Evolutionary conservation across 2,888 invertebrate genomes (phyloP).

Genomic region (Crocallis elinguaria): DNA sequence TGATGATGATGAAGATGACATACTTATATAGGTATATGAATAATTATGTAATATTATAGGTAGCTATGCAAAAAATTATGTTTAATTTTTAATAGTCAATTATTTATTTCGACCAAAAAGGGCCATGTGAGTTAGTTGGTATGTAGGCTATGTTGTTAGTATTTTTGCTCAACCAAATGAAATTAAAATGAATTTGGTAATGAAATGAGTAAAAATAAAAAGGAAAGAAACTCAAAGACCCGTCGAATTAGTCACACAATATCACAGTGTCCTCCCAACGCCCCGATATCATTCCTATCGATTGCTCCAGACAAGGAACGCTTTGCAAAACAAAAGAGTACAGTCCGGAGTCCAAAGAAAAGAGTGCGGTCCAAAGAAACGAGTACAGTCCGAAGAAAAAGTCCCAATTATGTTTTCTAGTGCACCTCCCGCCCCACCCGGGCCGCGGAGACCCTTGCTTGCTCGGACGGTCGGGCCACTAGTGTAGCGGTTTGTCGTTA

Average conservation of each 20-base stretch:
- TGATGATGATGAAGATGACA: too few species aligned
- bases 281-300: conserved; percentile 62
- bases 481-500: background rate
- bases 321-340: conserved; percentile 81
- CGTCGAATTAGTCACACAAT: background rate
- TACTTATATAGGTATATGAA: too few species aligned
- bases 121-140: too few species aligned
- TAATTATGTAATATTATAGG: too few species aligned
- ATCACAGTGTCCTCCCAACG: conserved; percentile 11
- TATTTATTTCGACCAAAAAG: too few species aligned
- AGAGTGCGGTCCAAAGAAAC: conserved; percentile 35
- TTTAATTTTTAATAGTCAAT: too few species aligned
- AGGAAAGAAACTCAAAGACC: background rate
- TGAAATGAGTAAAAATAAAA: too few species aligned
- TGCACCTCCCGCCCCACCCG: conserved; percentile 40
- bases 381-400: conserved; percentile 73
- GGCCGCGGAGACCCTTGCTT: conserved; percentile 16
- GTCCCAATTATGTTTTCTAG: conserved; percentile 80
- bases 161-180: too few species aligned
- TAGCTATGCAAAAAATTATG: too few species aligned
- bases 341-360: conserved; percentile 65
- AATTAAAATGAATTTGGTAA: too few species aligned
- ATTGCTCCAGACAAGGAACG: conserved; percentile 70
- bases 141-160: too few species aligned
- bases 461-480: conserved; percentile 10